Conservation (phyloP, 1,140 invertebrate genomes). For the Megalonaias nervosa region DNA sequence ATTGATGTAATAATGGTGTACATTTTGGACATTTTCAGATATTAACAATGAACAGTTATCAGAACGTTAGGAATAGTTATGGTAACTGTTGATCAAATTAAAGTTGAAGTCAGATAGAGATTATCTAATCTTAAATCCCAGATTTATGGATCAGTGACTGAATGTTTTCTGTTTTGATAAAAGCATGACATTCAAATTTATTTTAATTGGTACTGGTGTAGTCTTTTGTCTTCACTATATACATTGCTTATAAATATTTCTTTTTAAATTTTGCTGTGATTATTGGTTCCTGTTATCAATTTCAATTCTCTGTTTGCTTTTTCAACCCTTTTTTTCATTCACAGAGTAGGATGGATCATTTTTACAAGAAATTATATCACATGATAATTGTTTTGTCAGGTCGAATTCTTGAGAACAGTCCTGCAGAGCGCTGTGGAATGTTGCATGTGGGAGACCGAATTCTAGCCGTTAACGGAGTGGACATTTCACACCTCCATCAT, state of each 20-base stretch:
- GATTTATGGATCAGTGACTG: no score
- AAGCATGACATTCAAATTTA: no score
- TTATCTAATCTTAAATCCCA: no score
- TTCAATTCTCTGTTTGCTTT: neutral
- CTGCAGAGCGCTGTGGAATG: constrained; percentile 91
- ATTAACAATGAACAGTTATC: no score
- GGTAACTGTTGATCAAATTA: no score
- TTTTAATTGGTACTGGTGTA: no score
- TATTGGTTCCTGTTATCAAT: neutral
- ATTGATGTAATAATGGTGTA: no score
- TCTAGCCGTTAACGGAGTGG: constrained; percentile 93
- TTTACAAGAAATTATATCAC: constrained; percentile 4
- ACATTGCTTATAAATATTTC: neutral
- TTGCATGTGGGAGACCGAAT: constrained; percentile 96
- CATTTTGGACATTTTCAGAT: no score
- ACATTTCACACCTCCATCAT: constrained; percentile 93
- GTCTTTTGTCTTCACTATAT: no score
- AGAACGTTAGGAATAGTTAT: no score
- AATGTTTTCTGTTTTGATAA: no score
- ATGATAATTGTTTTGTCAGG: constrained; percentile 75
- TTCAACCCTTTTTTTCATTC: neutral
- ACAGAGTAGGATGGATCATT: neutral
- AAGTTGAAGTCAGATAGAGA: no score
- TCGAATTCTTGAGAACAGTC: constrained; percentile 94
- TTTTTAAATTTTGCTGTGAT: neutral